Conservation (phyloP, 1,140 invertebrate genomes). For the Drosophila neocordata region DNA sequence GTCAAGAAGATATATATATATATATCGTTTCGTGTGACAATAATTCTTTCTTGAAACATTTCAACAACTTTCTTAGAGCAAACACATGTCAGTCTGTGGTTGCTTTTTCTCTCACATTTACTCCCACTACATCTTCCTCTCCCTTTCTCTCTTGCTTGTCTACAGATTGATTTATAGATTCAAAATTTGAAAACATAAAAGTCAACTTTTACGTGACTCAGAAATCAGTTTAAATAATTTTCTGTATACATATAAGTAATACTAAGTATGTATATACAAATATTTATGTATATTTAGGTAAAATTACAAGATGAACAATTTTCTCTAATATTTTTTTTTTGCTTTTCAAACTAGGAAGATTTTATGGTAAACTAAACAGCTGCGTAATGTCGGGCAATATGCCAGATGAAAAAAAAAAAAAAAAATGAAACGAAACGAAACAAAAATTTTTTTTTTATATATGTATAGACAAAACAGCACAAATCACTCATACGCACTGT, state of each 20-base stretch:
- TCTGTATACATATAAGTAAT: slow-evolving; percentile 13
- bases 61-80: slow-evolving; percentile 14
- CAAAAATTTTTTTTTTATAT: slow-evolving; percentile 1
- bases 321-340: neutral
- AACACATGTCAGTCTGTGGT: slow-evolving; percentile 16
- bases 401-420: slow-evolving; percentile 46
- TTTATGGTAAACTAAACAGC: slow-evolving; percentile 66
- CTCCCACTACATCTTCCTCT: too few species aligned
- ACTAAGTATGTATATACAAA: neutral
- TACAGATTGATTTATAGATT: slow-evolving; percentile 59
- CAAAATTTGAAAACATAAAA: slow-evolving; percentile 23
- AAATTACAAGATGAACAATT: slow-evolving; percentile 52
- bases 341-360: slow-evolving; percentile 9
- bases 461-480: slow-evolving; percentile 44
- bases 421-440: slow-evolving; percentile 6
- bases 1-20: neutral
- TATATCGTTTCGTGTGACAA: neutral
- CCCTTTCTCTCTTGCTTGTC: slow-evolving; percentile 26
- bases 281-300: slow-evolving; percentile 35
- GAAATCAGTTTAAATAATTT: slow-evolving; percentile 33
- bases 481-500: slow-evolving; percentile 76
- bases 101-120: slow-evolving; percentile 18
- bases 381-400: slow-evolving; percentile 75
- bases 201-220: slow-evolving; percentile 44
- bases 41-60: slow-evolving; percentile 1